Conservation (phyloP, 1,140 invertebrate species). For the Aphaenogaster ashmeadi region DNA sequence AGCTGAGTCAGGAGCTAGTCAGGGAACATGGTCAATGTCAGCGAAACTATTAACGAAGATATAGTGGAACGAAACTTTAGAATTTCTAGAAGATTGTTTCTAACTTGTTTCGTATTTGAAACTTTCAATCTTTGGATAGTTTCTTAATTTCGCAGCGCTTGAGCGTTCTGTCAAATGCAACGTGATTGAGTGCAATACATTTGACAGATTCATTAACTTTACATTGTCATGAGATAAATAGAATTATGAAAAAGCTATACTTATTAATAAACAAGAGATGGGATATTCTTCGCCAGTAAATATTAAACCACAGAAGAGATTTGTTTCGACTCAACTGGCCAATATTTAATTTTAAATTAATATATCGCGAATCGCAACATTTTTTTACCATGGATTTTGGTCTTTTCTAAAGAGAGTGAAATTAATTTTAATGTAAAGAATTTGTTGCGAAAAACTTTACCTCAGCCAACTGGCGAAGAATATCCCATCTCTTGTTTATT, state of each 20-base stretch:
- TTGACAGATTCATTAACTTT: not conserved
- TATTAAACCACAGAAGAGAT: too few species aligned
- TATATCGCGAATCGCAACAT: too few species aligned
- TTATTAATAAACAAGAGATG: not conserved
- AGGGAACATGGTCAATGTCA: not conserved
- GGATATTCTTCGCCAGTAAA: too few species aligned
- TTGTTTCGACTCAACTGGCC: too few species aligned
- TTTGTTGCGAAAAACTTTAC: too few species aligned
- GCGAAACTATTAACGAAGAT: not conserved
- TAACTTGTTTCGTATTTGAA: conserved; percentile 17
- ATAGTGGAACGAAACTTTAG: not conserved
- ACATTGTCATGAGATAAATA: not conserved
- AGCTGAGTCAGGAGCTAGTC: not conserved
- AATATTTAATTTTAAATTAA: too few species aligned
- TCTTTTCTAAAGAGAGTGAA: too few species aligned
- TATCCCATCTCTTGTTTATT: too few species aligned
- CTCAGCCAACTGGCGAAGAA: too few species aligned
- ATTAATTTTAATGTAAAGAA: too few species aligned
- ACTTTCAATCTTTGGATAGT: conserved; percentile 23
- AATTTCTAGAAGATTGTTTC: conserved; percentile 1
- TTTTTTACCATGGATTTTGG: too few species aligned
- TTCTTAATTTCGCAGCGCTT: not conserved
- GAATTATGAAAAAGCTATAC: not conserved
- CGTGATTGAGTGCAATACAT: not conserved
- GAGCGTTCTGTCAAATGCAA: not conserved